Evolutionary conservation across 2,797 vertebrate genomes (phyloP), one percentile per base, ranked within the genome.

Genomic region (Anas acuta): DNA sequence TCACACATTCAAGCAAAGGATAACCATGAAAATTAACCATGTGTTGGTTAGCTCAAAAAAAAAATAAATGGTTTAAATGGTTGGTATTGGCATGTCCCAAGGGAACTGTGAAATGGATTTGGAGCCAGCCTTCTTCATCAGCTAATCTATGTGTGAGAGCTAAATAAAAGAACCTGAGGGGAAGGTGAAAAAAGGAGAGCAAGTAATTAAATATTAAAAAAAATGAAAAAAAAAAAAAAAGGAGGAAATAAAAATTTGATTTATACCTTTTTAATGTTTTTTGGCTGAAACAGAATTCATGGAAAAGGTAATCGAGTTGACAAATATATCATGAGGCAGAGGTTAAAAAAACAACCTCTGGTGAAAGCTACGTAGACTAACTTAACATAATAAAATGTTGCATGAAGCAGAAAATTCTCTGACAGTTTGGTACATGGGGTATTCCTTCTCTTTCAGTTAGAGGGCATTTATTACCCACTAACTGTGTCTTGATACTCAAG

Each of bases 371-470:
- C 79, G 62, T 53, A 85, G 66, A 65, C 58, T 54, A 83, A 88
- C 72, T 71, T 71, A 87, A 49, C 53, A 90, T 61, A 92, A 95
- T 83, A 93, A 94, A 94, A 95, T 32, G 45, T 73, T 93, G 70
- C 79, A 95, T 89, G 94, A 92, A 96, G 83, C 80, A 91, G 80
- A 96, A 95, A 92, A 95, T 92, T 95, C 87, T 91, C 14, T 53
- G 87, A 96, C 79, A 73, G 75, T 83, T 96, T 77, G 75, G 70
- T 93, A 86, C 19, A 15, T 0, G 6, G 81, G 15, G 72, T 93
- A 94, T 91, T 96, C 79, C 76, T 33, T 89, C 18, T 94, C 84
- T 90, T 94, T 96, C 87, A 96, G 33, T 91, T 78, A 83, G 56
- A 94, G 57, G 64, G 82, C 66, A 96, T 96, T 96, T 96, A 95